Evolutionary conservation across 2,888 invertebrate species (phyloP), one percentile per base, ranked within the genome.

Genomic region (Ctena decussata): DNA sequence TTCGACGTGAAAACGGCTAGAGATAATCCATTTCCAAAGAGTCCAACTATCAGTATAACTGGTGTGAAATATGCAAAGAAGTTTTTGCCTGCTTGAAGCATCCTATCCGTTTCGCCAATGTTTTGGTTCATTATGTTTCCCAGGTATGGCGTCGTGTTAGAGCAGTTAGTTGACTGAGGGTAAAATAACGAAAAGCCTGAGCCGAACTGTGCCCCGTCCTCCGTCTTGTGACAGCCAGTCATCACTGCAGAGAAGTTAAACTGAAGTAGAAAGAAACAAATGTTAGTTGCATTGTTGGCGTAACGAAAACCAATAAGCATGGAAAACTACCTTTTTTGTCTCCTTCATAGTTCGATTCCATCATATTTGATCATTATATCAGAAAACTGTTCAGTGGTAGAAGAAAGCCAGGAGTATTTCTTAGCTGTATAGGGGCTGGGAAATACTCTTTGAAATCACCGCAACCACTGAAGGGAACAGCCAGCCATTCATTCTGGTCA

Each of bases 1-100:
- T 98, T 96, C 86, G 97, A 98, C 49, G 97, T 97, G 93, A 98
- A 98, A 0, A 98, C 97, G 88, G 97, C 96, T 0, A 98, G 96
- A 0, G 98, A 98, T 0, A 98, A 93, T 37, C 97, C 96, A 94
- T 98, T 98, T 2, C 98, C 98, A 21, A 97, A 94, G 0, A 97
- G 96, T n/a, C 98, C 98, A 21, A 98, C 96, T n/a, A 96, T 93
- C 0, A 98, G 97, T 0, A 98, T 96, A 0, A 97, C 93, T 0
- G 98, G 98, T 0, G 97, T 97, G 93, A 97, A 97, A 93, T 97
- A 98, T 5, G 95, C 94, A 90, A 97, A 96, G 65, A 97, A 87
- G 21, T 57, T 65, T n/a, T 82, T 72, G 11, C 87, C 87, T 3
- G 79, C 71, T 73, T 80, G 77, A 39, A 77, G 72, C 46, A 83